These are phyloP conservation scores for Heteropelma amictum DNA, from an alignment of 2,888 invertebrate species.

Conservation along the genomic window DNA sequence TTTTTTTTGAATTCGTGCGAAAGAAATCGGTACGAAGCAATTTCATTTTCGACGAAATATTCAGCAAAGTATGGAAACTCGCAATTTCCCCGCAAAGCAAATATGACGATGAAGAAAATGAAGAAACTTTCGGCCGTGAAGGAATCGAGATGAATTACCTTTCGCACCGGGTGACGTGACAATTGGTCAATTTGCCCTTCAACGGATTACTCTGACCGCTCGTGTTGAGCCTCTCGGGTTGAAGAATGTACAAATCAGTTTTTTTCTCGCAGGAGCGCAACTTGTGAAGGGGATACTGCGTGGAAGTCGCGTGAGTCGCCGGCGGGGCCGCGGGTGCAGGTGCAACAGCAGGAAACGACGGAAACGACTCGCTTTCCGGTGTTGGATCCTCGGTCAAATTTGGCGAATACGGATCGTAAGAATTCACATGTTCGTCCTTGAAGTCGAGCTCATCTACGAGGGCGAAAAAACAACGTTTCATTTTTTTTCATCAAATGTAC, in stretches of 20 bases:
- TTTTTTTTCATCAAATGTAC: not conserved
- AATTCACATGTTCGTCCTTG: constrained; percentile 69
- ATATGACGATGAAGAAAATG: no score
- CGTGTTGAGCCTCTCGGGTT: constrained; percentile 88
- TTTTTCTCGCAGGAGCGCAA: constrained; percentile 90
- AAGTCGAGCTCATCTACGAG: constrained; percentile 69
- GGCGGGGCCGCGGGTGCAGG: constrained; percentile 68
- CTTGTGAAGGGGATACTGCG: constrained; percentile 75
- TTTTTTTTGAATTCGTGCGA: no score
- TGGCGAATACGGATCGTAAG: constrained; percentile 68
- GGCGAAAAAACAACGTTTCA: constrained; percentile 19
- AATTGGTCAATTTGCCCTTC: constrained; percentile 93
- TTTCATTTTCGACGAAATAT: no score
- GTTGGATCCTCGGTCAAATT: constrained; percentile 78
- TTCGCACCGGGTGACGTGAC: constrained; percentile 92
- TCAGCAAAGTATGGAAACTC: no score
- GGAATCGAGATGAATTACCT: constrained; percentile 80
- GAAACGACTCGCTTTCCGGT: constrained; percentile 75
- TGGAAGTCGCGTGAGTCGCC: constrained; percentile 81
- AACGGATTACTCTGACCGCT: constrained; percentile 89
- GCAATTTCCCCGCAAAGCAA: no score
- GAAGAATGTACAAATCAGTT: constrained; percentile 91
- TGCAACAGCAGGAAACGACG: constrained; percentile 75
- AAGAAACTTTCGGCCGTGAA: no score
- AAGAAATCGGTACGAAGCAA: no score